Evolutionary conservation across 1,140 invertebrate genomes (phyloP), one percentile per base, ranked within the genome.

Genomic region (Tetramorium parvispinum): DNA sequence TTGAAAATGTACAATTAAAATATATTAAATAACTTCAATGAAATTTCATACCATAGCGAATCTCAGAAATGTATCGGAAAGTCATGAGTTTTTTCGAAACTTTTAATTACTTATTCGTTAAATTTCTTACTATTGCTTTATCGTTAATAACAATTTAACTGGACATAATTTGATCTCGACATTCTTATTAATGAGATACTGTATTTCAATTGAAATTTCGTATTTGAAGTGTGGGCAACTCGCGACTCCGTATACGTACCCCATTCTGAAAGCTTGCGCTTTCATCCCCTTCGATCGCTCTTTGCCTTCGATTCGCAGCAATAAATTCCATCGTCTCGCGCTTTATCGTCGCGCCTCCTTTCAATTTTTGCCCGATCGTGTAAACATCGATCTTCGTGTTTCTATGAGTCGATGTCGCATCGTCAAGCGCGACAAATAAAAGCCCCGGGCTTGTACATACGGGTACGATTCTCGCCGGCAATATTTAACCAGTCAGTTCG

Each of bases 401-500:
- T 83, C 68, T 70, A 46, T 83, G 53, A 82, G 27, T 82, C 65
- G 79, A 59, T 16, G 16, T 55, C 32, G n/a, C 18, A 53, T 55
- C 79, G 24, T 59, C 79, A 53, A 73, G 18, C 68, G 68, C 40
- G 43, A 83, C 68, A 83, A 83, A 83, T 83, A 83, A 83, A 83
- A 83, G 53, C 53, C 46, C 24, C 40, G 32, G 32, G 51, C 21
- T 27, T 43, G 24, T 18, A 46, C 79, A 59, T 46, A 75, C 32
- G 46, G 5, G n/a, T n/a, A 63, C 40, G 57, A 53, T 85, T 63
- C 53, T 85, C 83, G 37, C 75, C 43, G 68, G 81, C 77, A 66
- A 70, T 87, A 89, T 88, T 85, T 81, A 89, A 87, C 78, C 65
- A 57, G 53, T 59, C 40, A 66, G 40, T 73, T 81, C 16, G 53